phyloP scores from a whole-genome alignment of 2,797 vertebrate genomes.

The Smutsia temminckii region DNA sequence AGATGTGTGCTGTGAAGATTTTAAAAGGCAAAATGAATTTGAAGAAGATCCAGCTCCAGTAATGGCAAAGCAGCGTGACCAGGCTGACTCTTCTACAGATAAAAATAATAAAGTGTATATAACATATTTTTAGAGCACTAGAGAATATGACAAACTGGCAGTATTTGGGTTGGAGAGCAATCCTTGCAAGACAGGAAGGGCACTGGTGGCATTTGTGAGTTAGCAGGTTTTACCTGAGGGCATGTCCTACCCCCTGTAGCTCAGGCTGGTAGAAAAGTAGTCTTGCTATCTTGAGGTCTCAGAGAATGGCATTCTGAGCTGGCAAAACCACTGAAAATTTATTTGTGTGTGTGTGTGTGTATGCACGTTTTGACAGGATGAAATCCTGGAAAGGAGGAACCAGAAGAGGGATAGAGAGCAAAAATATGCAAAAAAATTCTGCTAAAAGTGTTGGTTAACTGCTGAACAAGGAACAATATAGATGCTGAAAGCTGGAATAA shows the following conservation, averaged over 20 bases:
- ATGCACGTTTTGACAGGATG: no score
- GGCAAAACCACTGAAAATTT: not conserved
- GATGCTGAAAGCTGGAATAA: not conserved
- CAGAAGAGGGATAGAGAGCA: not conserved
- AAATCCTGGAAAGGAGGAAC: not conserved
- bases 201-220: not conserved
- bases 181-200: not conserved
- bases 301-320: not conserved
- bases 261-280: not conserved
- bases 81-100: not conserved
- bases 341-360: not conserved
- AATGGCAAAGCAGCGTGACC: not conserved
- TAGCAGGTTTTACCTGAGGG: not conserved
- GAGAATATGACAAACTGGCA: not conserved
- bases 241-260: not conserved
- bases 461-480: not conserved
- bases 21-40: constrained; percentile 37
- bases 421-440: constrained; percentile 3
- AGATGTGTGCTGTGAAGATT: constrained; percentile 9
- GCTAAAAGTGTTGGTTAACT: not conserved
- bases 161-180: not conserved
- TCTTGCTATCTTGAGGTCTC: not conserved
- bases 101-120: not conserved
- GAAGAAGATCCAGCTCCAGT: not conserved
- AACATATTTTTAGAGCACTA: not conserved